Evolutionary conservation across 2,888 invertebrate genomes (phyloP), one percentile per base, ranked within the genome.

Genomic region (Pegoplata infirma): DNA sequence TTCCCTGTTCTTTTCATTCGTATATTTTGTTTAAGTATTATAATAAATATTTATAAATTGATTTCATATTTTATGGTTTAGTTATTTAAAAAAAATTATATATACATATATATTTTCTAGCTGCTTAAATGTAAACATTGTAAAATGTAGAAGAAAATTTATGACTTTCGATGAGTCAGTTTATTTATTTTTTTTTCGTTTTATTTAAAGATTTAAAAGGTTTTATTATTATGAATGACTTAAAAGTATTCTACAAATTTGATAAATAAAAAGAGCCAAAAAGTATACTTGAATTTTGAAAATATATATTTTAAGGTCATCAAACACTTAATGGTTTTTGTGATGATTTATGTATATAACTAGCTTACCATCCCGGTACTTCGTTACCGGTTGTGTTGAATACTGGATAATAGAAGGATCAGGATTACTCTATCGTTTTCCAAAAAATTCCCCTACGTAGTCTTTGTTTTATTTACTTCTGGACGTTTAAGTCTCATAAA

Each of bases 21-120:
- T n/a, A n/a, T 17, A 6, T 46, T 12, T 67, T 72, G 17, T 32
- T 44, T 49, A 32, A 14, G 53, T 73, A 66, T 25, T 53, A 73
- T 66, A 68, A 79, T 79, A 81, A 80, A 80, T 79, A 81, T 80
- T 80, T 79, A 79, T 79, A 81, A 80, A 80, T 80, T 78, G 81
- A 81, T 78, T 77, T 80, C 63, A 74, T 78, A 74, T 69, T 74
- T 74, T 74, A 78, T 61, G 49, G 64, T 69, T 74, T 74, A n/a
- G n/a, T n/a, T n/a, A 66, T 56, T 47, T 55, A 69, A 63, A 25
- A 44, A 59, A 67, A 10, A 74, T 51, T 67, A 59, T n/a, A n/a
- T n/a, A n/a, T n/a, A n/a, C 53, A 74, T 55, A 36, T 61, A n/a
- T 23, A 56, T 56, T 73, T 73, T 47, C 17, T 46, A 32, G 2